Conservation (phyloP, 2,113 vertebrate species). For the Oncorhynchus keta region DNA sequence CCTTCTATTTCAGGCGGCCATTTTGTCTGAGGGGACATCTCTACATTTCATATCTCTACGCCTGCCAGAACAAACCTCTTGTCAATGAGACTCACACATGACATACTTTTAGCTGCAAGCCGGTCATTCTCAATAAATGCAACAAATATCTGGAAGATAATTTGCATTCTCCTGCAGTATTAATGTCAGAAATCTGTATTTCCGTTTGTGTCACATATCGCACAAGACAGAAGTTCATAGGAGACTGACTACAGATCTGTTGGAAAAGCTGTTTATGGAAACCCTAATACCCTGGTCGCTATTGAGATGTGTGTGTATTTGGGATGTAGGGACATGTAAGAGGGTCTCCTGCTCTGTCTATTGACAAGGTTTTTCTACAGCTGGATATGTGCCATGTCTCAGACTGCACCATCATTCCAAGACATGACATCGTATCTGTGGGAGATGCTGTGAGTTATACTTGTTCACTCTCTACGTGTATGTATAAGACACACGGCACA, state of each 20-base stretch:
- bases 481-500: background rate
- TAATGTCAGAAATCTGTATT: conserved; percentile 67
- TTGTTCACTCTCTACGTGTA: background rate
- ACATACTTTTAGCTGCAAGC: conserved; percentile 61
- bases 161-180: conserved; percentile 60
- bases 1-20: conserved; percentile 7
- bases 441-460: background rate
- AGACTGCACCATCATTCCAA: conserved; percentile 30
- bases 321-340: background rate
- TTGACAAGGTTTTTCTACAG: conserved; percentile 57
- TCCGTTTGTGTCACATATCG: conserved; percentile 38
- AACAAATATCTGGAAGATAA: conserved; percentile 55
- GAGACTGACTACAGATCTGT: background rate
- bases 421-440: background rate
- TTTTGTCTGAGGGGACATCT: background rate
- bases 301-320: background rate
- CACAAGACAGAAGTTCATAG: conserved; percentile 32
- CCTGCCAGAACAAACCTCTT: conserved; percentile 38
- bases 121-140: conserved; percentile 65
- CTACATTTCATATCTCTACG: conserved; percentile 23
- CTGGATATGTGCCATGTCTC: conserved; percentile 24
- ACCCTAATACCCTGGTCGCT: background rate
- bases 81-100: conserved; percentile 59
- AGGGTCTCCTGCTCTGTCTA: conserved; percentile 34
- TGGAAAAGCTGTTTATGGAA: background rate